Base-by-base conservation (phyloP, 1,140 invertebrate genomes). In the Metopolophium dirhodum region DNA sequence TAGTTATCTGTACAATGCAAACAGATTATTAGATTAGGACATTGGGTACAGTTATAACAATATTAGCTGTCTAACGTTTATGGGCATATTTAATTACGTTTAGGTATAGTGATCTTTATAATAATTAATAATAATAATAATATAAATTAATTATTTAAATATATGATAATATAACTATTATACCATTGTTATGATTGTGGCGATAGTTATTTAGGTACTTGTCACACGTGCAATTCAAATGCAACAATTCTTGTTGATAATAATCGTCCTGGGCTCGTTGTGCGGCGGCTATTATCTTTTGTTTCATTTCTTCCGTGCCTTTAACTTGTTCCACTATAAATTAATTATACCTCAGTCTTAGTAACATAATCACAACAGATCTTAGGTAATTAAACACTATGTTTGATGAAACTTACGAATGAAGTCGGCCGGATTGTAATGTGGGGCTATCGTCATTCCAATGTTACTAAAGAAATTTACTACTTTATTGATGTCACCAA, bases 371-470 rank as follows among this genome's bases (percentile, higher is more conserved):
- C 9, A 14, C 77, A 9, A 41, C 11, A 61, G 20, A 3, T 35
- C 51, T 0, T 41, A n/a, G 30, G 20, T n/a, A 83, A 49, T 26
- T 68, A 77, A 57, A 89, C 2, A 68, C 22, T 49, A 26, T 87
- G 30, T 26, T 41, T 23, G 41, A 83, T 26, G 9, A 93, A 94
- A 96, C 97, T 97, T 96, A 98, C 97, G 95, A 94, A 98, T 97
- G 95, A 98, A 98, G 95, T 98, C 98, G 2, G 98, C 98, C 41
- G 98, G 98, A 95, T 98, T 98, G 95, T 98, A 98, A 95, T 98
- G 97, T 7, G 97, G 96, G 94, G 97, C 96, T 94, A 98, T 96
- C 83, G 96, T 96, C 82, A 98, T 96, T 93, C 97, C 97, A 89
- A 98, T 96, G 93, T 96, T 96, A 94, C 96, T 96, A 94, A 98